Evolutionary conservation across 2,113 vertebrate species (phyloP), one percentile per base, ranked within the genome.

Genomic region (Vulpes vulpes): DNA sequence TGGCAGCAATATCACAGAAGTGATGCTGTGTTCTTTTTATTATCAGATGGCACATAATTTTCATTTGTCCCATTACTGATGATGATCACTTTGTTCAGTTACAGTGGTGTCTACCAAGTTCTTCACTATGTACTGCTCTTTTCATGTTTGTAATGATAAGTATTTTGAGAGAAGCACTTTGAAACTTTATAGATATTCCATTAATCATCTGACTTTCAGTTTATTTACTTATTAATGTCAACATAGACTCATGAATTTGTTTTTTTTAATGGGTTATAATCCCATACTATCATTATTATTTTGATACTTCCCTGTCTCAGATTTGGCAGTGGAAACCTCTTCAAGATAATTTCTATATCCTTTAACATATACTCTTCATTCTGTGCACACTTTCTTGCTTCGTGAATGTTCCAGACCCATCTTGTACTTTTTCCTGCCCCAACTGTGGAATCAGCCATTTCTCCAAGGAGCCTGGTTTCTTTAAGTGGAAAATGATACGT

Each of bases 161-260:
- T 83, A 51, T 79, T 92, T 43, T 62, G 51, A 55, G 60, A 95
- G n/a, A 92, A 86, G 27, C 17, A 15, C 15, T 84, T 87, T 83
- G 90, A 87, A 96, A 51, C 76, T 30, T 17, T 49, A 15, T 86
- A 93, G 78, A 69, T 73, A 55, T 53, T 30, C 35, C 35, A 64
- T 76, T 97, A 67, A 8, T 59, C 51, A 71, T 59, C 23, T 69
- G 62, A 74, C 43, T 95, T 97, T 76, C 30, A 84, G 22, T 67
- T 91, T 88, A 65, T 85, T 79, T 27, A 86, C 59, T 96, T 87
- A 93, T 74, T 89, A 69, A 80, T 69, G 43, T 93, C 51, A 88
- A 3, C 51, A 51, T 69, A n/a, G 49, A 67, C 59, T 90, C 59
- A 57, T 62, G 60, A 80, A 76, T 60, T 82, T 82, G 11, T 25